Conservation (phyloP, 2,113 vertebrate species). For the Lepisosteus oculatus region DNA sequence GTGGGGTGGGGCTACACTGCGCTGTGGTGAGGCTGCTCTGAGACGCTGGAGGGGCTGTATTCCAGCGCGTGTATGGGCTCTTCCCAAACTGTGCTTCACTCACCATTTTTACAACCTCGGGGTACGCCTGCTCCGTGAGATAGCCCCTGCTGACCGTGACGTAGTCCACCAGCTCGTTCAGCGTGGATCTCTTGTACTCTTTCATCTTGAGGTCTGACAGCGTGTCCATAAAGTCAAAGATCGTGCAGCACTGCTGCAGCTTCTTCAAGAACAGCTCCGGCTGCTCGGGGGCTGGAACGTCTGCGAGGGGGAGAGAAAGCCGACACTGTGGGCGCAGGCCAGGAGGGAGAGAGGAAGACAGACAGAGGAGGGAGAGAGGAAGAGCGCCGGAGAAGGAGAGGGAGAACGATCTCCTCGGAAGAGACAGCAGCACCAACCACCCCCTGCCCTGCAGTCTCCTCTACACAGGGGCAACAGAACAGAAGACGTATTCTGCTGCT, state of each 20-base stretch:
- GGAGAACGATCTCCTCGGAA: neutral
- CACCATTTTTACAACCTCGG: slow-evolving; percentile 99
- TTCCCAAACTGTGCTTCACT: slow-evolving; percentile 49
- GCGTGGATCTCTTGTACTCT: slow-evolving; percentile 99
- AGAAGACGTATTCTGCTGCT: too few relatives aligned
- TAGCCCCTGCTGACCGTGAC: slow-evolving; percentile 98
- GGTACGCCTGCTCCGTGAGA: slow-evolving; percentile 98
- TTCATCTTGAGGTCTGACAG: slow-evolving; percentile 99
- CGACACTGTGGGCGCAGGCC: neutral
- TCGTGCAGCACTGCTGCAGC: slow-evolving; percentile 98
- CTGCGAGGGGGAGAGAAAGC: slow-evolving; percentile 54
- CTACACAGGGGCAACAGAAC: too few relatives aligned
- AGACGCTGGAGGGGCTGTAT: neutral
- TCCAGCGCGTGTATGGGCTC: slow-evolving; percentile 2
- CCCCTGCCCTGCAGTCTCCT: too few relatives aligned
- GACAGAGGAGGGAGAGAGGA: neutral
- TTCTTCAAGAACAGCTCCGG: slow-evolving; percentile 99
- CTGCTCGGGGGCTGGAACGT: slow-evolving; percentile 96
- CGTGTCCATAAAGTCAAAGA: slow-evolving; percentile 99
- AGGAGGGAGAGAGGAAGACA: neutral
- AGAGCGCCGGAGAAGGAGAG: neutral
- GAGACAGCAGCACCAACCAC: too few relatives aligned
- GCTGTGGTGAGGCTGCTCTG: too few relatives aligned
- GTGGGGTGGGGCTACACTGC: neutral
- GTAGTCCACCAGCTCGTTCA: slow-evolving; percentile 99